A percentile compares a stretch with the other conserved stretches of the same genome.
These are phyloP conservation scores for Psix sp. DNA, from an alignment of 1,140 invertebrate genomes.

Conservation along the genomic window DNA sequence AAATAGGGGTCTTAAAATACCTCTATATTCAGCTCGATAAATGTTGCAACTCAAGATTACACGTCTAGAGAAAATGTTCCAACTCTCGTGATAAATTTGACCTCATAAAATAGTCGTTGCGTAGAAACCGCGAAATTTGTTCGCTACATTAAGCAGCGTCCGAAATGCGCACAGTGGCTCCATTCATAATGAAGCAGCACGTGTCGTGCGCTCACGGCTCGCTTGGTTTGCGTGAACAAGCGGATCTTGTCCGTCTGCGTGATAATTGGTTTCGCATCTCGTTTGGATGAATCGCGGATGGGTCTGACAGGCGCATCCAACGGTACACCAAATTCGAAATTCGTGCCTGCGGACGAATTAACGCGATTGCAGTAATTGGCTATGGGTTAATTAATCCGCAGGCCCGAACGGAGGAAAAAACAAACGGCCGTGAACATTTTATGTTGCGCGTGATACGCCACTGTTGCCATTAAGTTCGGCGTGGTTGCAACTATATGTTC, in stretches of 20 bases:
- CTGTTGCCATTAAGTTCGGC: slow-evolving; percentile 22
- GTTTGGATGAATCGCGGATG: slow-evolving; percentile 17
- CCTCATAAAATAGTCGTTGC: too few species aligned
- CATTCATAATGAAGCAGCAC: slow-evolving; percentile 51
- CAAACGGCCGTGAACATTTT: slow-evolving; percentile 2
- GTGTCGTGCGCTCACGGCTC: slow-evolving; percentile 39
- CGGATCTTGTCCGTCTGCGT: slow-evolving; percentile 18
- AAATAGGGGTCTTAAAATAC: too few species aligned
- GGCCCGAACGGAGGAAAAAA: not conserved
- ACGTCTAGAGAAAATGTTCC: too few species aligned
- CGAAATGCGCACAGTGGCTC: slow-evolving; percentile 36
- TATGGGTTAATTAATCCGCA: slow-evolving; percentile 30
- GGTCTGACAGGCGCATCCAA: slow-evolving; percentile 15
- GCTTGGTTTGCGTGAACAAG: slow-evolving; percentile 31
- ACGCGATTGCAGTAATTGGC: slow-evolving; percentile 17
- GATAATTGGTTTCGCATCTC: slow-evolving; percentile 50
- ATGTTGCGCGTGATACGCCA: slow-evolving; percentile 12
- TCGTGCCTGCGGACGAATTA: slow-evolving; percentile 14
- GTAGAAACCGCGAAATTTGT: too few species aligned
- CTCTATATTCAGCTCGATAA: too few species aligned
- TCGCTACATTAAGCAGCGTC: too few species aligned
- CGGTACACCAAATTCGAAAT: slow-evolving; percentile 11
- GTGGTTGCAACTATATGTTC: slow-evolving; percentile 6
- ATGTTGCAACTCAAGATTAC: too few species aligned
- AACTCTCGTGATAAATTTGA: too few species aligned